Percentiles rank a stretch among this genome's conserved stretches.
Conservation (phyloP, 1,140 invertebrate genomes). For the Zophobas morio region DNA sequence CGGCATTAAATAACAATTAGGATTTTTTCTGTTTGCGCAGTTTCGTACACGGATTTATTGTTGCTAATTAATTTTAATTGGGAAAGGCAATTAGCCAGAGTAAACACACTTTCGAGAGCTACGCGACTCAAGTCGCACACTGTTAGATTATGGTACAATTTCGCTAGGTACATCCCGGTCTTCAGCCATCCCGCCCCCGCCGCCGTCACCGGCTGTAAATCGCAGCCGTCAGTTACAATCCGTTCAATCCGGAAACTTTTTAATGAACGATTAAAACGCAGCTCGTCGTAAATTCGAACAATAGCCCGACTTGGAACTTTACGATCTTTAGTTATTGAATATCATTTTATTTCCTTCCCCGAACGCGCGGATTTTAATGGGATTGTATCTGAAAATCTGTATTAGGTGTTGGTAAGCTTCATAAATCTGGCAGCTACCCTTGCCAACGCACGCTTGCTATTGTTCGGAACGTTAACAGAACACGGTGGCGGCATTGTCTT, state of each 20-base stretch:
- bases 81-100: constrained; percentile 7
- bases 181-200: too few species aligned
- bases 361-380: not conserved
- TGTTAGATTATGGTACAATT: not conserved
- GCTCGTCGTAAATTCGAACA: constrained; percentile 43
- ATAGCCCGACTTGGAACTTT: constrained; percentile 31
- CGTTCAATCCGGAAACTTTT: constrained; percentile 45
- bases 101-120: not conserved
- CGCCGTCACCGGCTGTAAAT: constrained; percentile 31
- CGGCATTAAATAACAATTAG: constrained; percentile 37
- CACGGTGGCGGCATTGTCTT: constrained; percentile 51
- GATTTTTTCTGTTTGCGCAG: constrained; percentile 33
- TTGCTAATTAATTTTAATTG: constrained; percentile 33
- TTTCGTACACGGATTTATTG: constrained; percentile 5
- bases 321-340: constrained; percentile 47
- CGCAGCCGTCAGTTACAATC: constrained; percentile 38
- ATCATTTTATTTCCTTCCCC: constrained; percentile 27
- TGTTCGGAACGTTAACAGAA: constrained; percentile 49
- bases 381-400: constrained; percentile 25
- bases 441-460: constrained; percentile 44
- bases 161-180: too few species aligned
- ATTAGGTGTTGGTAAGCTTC: constrained; percentile 39
- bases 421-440: constrained; percentile 50
- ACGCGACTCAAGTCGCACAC: not conserved
- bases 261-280: constrained; percentile 46